Evolutionary conservation across 2,797 vertebrate genomes (phyloP).

Genomic region (Tolypeutes matacus): DNA sequence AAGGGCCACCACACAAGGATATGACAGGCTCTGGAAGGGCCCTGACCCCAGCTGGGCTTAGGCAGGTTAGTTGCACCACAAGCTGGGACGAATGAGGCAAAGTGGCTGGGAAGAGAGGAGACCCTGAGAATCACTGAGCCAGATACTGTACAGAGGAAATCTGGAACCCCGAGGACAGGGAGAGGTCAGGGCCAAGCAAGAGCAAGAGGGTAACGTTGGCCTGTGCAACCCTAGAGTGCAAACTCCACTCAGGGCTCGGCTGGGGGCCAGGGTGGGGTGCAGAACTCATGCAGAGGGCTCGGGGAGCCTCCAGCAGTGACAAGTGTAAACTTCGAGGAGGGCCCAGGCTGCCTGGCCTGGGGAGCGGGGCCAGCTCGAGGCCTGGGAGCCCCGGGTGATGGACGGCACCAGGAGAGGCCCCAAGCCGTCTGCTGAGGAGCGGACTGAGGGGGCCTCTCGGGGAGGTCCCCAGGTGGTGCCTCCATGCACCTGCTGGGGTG

Average conservation of each 20-base stretch:
- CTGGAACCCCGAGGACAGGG: conserved; percentile 37
- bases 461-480: not conserved
- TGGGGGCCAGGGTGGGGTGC: not conserved
- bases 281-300: conserved; percentile 69
- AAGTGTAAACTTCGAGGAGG: conserved; percentile 80
- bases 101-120: not conserved
- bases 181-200: not conserved
- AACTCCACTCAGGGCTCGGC: not conserved
- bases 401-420: conserved; percentile 41
- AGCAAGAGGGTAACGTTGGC: not conserved
- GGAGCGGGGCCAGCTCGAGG: conserved; percentile 15
- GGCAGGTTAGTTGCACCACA: conserved; percentile 34
- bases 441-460: not conserved
- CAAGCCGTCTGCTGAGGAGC: conserved; percentile 13
- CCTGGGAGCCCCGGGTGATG: not conserved
- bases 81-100: not conserved
- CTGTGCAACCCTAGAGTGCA: not conserved
- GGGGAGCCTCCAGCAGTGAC: conserved; percentile 66
- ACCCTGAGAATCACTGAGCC: conserved; percentile 70
- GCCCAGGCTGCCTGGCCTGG: not conserved
- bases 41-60: not conserved
- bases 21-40: not conserved
- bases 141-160: not conserved
- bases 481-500: not conserved
- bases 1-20: not conserved